Percentiles rank a stretch among this genome's conserved stretches.
Conservation (phyloP, 2,797 vertebrate species). For the Pseudochirops cupreus region DNA sequence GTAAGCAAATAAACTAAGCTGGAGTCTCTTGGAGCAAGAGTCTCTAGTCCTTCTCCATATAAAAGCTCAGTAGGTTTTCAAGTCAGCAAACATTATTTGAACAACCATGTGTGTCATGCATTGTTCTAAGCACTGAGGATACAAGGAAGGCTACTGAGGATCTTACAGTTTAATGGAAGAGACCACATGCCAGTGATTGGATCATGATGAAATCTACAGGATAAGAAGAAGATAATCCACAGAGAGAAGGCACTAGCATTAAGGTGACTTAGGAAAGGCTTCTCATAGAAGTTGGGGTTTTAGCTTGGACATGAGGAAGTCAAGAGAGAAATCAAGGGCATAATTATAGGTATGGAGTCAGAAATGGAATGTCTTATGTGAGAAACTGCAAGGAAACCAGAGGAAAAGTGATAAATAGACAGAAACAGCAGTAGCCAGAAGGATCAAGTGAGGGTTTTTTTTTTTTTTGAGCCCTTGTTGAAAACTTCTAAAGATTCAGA, state of each 20-base stretch:
- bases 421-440: neutral
- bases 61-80: neutral
- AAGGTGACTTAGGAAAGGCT: neutral
- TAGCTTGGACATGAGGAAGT: neutral
- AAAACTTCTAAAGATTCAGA: slow-evolving; percentile 53
- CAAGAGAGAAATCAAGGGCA: neutral
- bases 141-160: neutral
- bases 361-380: neutral
- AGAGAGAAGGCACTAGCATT: neutral
- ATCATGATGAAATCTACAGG: neutral
- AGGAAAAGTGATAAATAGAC: neutral
- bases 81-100: neutral
- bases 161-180: neutral
- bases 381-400: neutral
- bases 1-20: slow-evolving; percentile 37
- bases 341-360: neutral
- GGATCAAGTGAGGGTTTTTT: neutral
- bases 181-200: neutral
- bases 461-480: neutral
- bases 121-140: neutral
- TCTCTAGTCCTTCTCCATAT: slow-evolving; percentile 66
- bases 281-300: neutral
- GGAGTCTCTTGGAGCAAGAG: slow-evolving; percentile 8
- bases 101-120: neutral
- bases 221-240: neutral